Conservation (phyloP, 1,140 invertebrate genomes). For the Zeugodacus cucurbitae region DNA sequence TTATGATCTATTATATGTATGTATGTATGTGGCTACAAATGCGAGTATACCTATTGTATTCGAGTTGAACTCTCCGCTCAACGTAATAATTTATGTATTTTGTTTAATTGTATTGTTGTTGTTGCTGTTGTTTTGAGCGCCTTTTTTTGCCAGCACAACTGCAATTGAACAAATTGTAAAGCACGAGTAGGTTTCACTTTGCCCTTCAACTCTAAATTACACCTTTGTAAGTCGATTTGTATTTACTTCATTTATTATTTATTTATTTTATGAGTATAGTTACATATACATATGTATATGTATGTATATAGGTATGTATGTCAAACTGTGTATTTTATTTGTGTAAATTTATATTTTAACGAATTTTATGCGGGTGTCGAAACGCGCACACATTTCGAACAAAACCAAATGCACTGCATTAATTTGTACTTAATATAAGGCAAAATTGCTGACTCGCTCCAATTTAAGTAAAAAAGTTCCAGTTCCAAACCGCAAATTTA, state of each 20-base stretch:
- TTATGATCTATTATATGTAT: background rate
- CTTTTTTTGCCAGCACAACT: background rate
- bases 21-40: background rate
- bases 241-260: background rate
- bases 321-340: background rate
- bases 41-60: background rate
- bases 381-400: background rate
- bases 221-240: slow-evolving; percentile 22
- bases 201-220: slow-evolving; percentile 27
- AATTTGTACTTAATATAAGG: background rate
- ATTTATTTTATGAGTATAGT: background rate
- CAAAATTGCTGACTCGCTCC: background rate
- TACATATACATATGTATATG: background rate
- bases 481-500: background rate
- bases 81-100: background rate
- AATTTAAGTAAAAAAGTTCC: background rate
- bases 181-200: background rate
- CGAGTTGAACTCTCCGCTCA: slow-evolving; percentile 30
- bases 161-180: background rate
- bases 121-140: background rate
- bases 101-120: background rate
- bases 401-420: background rate
- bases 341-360: background rate
- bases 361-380: background rate
- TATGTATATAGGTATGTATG: too few species aligned